These are phyloP conservation scores for Rotaria socialis DNA, from an alignment of 2,888 invertebrate genomes.

Conservation along the genomic window DNA sequence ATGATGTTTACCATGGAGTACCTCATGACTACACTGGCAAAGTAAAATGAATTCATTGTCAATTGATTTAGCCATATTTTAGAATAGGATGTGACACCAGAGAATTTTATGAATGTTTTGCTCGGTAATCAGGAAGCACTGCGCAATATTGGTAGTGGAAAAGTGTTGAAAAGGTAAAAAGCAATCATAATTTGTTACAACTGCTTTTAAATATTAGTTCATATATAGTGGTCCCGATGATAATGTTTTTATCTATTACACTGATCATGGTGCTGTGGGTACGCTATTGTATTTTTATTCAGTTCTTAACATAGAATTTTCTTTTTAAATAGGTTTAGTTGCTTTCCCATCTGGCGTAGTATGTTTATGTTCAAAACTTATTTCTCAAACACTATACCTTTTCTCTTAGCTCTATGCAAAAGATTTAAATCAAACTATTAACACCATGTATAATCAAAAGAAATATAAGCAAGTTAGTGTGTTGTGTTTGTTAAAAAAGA, in stretches of 20 bases:
- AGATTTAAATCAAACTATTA: slow-evolving; percentile 56
- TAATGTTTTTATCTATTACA: slow-evolving; percentile 66
- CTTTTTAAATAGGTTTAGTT: slow-evolving; percentile 59
- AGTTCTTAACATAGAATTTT: too few species aligned
- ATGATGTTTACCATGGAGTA: slow-evolving; percentile 64
- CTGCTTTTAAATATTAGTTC: too few species aligned
- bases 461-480: slow-evolving; percentile 60
- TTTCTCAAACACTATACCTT: not conserved
- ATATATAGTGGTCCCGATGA: slow-evolving; percentile 63
- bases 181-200: too few species aligned
- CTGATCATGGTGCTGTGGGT: slow-evolving; percentile 65
- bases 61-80: slow-evolving; percentile 40
- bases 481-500: slow-evolving; percentile 39
- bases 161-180: slow-evolving; percentile 57
- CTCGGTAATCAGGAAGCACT: slow-evolving; percentile 61
- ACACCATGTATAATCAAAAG: slow-evolving; percentile 60
- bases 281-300: too few species aligned
- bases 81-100: slow-evolving; percentile 62
- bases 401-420: slow-evolving; percentile 55
- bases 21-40: slow-evolving; percentile 63
- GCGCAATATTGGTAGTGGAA: slow-evolving; percentile 61
- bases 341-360: slow-evolving; percentile 60
- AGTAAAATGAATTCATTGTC: slow-evolving; percentile 53
- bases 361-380: not conserved
- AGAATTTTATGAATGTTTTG: slow-evolving; percentile 64